Percentiles rank a stretch among this genome's conserved stretches.
Conservation (phyloP, 1,140 invertebrate genomes). For the Caenorhabditis brenneri region DNA sequence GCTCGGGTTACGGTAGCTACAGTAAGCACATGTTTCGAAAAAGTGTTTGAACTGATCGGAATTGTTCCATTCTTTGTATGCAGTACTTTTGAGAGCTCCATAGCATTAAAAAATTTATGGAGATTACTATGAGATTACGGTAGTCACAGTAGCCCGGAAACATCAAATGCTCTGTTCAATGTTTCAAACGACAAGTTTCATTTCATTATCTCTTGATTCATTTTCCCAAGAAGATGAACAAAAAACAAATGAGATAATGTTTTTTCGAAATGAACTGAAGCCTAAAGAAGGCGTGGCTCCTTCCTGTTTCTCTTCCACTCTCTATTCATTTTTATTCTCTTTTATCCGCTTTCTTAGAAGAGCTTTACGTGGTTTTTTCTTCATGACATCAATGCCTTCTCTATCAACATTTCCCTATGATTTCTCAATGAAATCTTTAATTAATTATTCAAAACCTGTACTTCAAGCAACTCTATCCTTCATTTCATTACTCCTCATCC, state of each 20-base stretch:
- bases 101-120: too few relatives aligned
- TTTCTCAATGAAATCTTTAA: not conserved
- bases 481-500: not conserved
- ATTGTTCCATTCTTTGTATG: too few relatives aligned
- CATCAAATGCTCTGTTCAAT: too few relatives aligned
- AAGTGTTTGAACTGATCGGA: too few relatives aligned
- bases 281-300: not conserved
- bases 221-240: not conserved
- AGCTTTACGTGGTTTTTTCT: not conserved
- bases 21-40: too few relatives aligned
- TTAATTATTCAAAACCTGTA: not conserved
- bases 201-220: not conserved
- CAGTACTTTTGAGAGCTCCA: too few relatives aligned
- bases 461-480: not conserved
- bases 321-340: not conserved
- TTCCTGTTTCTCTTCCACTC: not conserved
- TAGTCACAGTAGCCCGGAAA: too few relatives aligned
- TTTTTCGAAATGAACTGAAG: not conserved
- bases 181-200: too few relatives aligned
- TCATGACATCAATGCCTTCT: not conserved
- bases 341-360: conserved; percentile 13
- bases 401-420: not conserved
- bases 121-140: too few relatives aligned
- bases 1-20: too few relatives aligned
- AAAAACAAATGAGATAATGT: conserved; percentile 7